Conservation (phyloP, 2,113 vertebrate genomes). For the Myanophis thanlyinensis region DNA sequence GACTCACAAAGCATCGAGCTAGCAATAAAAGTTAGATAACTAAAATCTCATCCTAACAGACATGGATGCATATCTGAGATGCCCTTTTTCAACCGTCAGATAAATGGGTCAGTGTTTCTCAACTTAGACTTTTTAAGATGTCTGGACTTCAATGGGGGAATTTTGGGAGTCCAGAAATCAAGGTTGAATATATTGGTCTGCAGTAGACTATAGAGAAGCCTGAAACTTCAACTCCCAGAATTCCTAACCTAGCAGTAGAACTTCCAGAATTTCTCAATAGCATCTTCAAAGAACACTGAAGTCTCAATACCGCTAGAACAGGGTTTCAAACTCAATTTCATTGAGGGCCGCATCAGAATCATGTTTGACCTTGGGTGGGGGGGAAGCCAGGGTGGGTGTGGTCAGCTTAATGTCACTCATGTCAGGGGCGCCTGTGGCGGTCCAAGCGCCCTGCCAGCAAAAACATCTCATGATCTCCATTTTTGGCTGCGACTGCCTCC, state of each 20-base stretch:
- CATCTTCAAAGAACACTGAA: background rate
- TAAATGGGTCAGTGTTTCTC: background rate
- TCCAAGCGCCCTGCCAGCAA: too few species aligned
- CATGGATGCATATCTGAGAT: background rate
- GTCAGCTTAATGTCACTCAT: too few species aligned
- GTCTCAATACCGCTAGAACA: too few species aligned
- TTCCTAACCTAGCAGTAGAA: background rate
- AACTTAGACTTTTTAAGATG: background rate
- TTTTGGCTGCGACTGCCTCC: too few species aligned
- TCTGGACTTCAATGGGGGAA: background rate
- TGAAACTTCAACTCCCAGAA: background rate
- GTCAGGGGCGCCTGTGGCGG: too few species aligned
- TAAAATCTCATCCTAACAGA: background rate
- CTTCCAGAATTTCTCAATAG: background rate
- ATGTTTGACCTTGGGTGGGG: too few species aligned
- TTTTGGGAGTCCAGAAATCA: background rate
- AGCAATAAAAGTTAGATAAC: background rate
- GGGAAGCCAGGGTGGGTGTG: too few species aligned
- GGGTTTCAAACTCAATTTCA: too few species aligned
- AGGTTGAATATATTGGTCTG: background rate
- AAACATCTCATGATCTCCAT: too few species aligned
- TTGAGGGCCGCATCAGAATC: too few species aligned
- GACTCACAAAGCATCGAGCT: background rate
- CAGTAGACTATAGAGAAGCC: background rate
- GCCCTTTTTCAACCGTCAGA: too few species aligned